phyloP scores from a whole-genome alignment of 2,113 vertebrate genomes.

The Guaruba guarouba region DNA sequence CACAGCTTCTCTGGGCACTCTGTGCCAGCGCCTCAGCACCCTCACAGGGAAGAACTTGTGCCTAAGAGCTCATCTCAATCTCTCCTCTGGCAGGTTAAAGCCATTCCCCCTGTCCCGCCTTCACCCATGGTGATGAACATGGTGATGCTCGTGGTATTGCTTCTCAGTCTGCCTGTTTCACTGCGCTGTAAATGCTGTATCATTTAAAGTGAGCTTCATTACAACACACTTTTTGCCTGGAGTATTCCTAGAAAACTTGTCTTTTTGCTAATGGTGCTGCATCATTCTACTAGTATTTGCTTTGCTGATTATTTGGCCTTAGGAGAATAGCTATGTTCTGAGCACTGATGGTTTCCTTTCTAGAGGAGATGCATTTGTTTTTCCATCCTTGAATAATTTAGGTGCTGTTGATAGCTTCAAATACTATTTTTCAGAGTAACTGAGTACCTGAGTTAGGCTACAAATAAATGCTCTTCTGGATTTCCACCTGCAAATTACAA shows the following conservation, averaged over 20 bases:
- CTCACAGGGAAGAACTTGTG: background rate
- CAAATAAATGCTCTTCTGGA: background rate
- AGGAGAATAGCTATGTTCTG: background rate
- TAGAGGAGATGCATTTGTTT: background rate
- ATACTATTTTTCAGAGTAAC: background rate
- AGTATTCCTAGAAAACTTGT: background rate
- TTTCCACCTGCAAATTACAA: conserved; percentile 17
- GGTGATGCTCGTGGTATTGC: background rate
- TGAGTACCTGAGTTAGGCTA: background rate
- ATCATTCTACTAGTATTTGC: background rate
- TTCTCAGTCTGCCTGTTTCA: background rate
- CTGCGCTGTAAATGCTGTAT: background rate
- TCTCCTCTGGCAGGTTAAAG: background rate
- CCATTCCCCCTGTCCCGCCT: background rate
- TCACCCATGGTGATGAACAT: background rate
- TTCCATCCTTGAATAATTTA: conserved; percentile 39
- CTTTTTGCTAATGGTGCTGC: background rate
- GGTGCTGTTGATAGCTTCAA: background rate
- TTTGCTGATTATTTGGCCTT: background rate
- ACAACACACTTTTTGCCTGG: background rate
- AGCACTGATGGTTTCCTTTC: background rate
- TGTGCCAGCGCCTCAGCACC: background rate
- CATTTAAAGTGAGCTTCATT: background rate
- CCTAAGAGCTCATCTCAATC: background rate
- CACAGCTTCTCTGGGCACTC: too few species aligned